Evolutionary conservation across 2,797 vertebrate species (phyloP).

Genomic region (Bovichtus variegatus): DNA sequence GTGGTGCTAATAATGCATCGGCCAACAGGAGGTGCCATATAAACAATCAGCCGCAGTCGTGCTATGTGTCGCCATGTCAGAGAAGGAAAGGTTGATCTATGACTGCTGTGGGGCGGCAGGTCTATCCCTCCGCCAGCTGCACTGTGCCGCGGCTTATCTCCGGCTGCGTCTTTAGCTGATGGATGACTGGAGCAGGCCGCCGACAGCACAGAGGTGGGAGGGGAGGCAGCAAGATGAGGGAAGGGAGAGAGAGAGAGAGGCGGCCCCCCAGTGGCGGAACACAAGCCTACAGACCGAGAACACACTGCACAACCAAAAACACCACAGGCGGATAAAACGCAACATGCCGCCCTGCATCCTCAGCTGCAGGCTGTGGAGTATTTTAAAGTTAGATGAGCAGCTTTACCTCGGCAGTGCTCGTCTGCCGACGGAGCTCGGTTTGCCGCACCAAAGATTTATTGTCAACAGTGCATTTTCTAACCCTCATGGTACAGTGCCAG

Average conservation of each 20-base stretch:
- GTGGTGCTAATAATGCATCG: constrained; percentile 63
- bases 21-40: constrained; percentile 81
- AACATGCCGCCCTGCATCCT: constrained; percentile 21
- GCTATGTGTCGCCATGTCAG: constrained; percentile 61
- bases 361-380: constrained; percentile 35
- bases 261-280: constrained; percentile 77
- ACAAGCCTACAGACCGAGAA: constrained; percentile 56
- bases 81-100: constrained; percentile 73
- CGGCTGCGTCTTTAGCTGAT: constrained; percentile 79
- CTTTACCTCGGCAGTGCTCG: neutral
- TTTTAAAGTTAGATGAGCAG: constrained; percentile 36
- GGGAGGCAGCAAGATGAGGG: constrained; percentile 4
- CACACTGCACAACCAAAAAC: constrained; percentile 17
- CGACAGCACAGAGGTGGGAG: constrained; percentile 50
- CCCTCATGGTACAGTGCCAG: constrained; percentile 50
- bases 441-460: constrained; percentile 11
- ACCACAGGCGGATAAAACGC: constrained; percentile 27
- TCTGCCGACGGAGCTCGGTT: constrained; percentile 29
- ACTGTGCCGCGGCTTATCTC: constrained; percentile 80
- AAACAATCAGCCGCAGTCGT: constrained; percentile 57
- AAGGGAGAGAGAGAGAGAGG: constrained; percentile 29
- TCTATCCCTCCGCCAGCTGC: constrained; percentile 77
- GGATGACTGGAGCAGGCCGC: constrained; percentile 71
- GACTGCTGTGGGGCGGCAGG: constrained; percentile 70
- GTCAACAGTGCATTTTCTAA: constrained; percentile 53